These are phyloP conservation scores for Hirudo medicinalis DNA, from an alignment of 1,140 invertebrate genomes.

Conservation along the genomic window DNA sequence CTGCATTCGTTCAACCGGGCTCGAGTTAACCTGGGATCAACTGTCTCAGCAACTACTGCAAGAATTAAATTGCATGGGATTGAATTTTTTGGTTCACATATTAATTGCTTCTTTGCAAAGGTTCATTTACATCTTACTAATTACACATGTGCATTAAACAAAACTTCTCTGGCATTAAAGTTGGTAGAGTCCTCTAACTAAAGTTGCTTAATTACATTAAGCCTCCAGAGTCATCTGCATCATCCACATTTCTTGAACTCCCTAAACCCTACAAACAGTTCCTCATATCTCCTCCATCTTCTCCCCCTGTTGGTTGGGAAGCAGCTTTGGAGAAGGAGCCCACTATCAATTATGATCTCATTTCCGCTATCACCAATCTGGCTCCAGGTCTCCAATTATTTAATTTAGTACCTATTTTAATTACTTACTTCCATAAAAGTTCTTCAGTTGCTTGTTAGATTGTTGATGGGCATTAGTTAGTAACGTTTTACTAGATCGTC, in stretches of 20 bases:
- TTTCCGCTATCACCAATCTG: conserved; percentile 75
- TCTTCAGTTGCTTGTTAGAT: not conserved
- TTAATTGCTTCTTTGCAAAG: conserved; percentile 20
- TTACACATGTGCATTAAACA: not conserved
- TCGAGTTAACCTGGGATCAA: conserved; percentile 70
- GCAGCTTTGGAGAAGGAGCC: conserved; percentile 75
- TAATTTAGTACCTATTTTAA: not conserved
- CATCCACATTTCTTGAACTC: conserved; percentile 57
- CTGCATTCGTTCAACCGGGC: conserved; percentile 79
- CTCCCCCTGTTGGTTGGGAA: conserved; percentile 90
- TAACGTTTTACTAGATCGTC: too few relatives aligned
- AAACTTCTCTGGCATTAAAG: not conserved
- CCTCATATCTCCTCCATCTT: conserved; percentile 92
- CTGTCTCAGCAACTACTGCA: conserved; percentile 66
- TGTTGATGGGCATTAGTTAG: too few relatives aligned
- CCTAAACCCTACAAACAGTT: conserved; percentile 93
- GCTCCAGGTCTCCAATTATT: conserved; percentile 55
- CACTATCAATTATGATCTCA: conserved; percentile 79
- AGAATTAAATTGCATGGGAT: conserved; percentile 71
- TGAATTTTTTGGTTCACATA: conserved; percentile 57
- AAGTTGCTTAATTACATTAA: not conserved
- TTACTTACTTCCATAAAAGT: not conserved
- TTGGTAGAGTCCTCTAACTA: not conserved
- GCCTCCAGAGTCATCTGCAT: conserved; percentile 7
- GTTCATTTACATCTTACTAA: not conserved